These are phyloP conservation scores for Papilio aristodemus DNA, from an alignment of 1,140 invertebrate species.

Conservation along the genomic window DNA sequence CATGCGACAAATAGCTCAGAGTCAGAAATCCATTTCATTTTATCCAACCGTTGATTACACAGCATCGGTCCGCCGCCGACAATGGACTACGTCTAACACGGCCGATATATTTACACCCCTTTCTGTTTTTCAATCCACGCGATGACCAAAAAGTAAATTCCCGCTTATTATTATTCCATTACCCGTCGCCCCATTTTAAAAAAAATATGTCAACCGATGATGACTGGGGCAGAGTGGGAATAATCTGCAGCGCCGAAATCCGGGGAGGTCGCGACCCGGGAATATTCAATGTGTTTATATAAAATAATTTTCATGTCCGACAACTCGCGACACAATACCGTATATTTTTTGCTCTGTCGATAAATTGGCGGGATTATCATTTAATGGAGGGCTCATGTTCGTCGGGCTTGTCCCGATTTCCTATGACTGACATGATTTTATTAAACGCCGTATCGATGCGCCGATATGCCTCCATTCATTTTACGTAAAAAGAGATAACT, in stretches of 20 bases:
- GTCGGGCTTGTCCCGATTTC: constrained; percentile 72
- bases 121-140: constrained; percentile 72
- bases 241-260: constrained; percentile 59
- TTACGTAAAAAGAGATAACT: constrained; percentile 30
- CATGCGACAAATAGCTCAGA: constrained; percentile 77
- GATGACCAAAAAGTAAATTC: constrained; percentile 80
- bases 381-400: constrained; percentile 80
- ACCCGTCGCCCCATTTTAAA: constrained; percentile 75
- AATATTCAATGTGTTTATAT: constrained; percentile 80
- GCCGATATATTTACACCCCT: constrained; percentile 77
- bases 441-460: constrained; percentile 69
- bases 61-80: constrained; percentile 74
- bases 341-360: constrained; percentile 76
- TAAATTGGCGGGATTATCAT: constrained; percentile 80
- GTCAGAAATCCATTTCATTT: constrained; percentile 68
- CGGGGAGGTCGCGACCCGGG: constrained; percentile 66
- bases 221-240: constrained; percentile 65
- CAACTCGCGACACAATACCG: constrained; percentile 74
- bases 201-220: constrained; percentile 79
- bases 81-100: constrained; percentile 70
- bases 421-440: constrained; percentile 78
- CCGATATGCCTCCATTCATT: constrained; percentile 49
- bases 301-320: constrained; percentile 80
- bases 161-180: constrained; percentile 80
- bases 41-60: constrained; percentile 75